Evolutionary conservation across 2,888 invertebrate species (phyloP).

Genomic region (Dascillus cervinus): DNA sequence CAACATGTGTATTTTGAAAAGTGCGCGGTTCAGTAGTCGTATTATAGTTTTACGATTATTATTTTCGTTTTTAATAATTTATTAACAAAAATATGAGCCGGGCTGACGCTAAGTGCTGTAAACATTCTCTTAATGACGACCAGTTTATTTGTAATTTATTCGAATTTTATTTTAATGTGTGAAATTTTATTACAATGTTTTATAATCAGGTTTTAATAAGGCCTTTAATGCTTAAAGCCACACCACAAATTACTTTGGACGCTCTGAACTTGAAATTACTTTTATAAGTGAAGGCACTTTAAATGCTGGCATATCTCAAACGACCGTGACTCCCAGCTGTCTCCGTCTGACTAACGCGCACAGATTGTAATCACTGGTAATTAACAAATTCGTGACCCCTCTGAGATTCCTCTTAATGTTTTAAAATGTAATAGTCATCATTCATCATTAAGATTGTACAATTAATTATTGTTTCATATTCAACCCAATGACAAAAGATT

Average conservation of each 20-base stretch:
- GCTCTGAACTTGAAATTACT: constrained; percentile 23
- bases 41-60: constrained; percentile 43
- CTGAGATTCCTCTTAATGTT: constrained; percentile 35
- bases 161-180: constrained; percentile 46
- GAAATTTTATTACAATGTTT: constrained; percentile 46
- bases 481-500: constrained; percentile 40
- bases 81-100: constrained; percentile 44
- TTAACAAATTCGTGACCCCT: constrained; percentile 43
- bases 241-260: constrained; percentile 35
- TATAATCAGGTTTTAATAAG: constrained; percentile 46
- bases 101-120: constrained; percentile 41
- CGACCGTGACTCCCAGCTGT: constrained; percentile 19
- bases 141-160: constrained; percentile 45
- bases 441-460: constrained; percentile 41
- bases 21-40: constrained; percentile 41
- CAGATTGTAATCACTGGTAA: constrained; percentile 39
- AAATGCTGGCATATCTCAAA: constrained; percentile 10
- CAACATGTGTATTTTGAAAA: constrained; percentile 27
- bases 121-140: constrained; percentile 44
- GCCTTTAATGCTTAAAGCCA: constrained; percentile 38
- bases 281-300: constrained; percentile 6
- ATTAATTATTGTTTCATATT: constrained; percentile 40
- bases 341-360: constrained; percentile 24
- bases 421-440: constrained; percentile 40
- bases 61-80: constrained; percentile 45